Evolutionary conservation across 2,888 invertebrate species (phyloP), one percentile per base, ranked within the genome.

Genomic region (Dusona sp.): DNA sequence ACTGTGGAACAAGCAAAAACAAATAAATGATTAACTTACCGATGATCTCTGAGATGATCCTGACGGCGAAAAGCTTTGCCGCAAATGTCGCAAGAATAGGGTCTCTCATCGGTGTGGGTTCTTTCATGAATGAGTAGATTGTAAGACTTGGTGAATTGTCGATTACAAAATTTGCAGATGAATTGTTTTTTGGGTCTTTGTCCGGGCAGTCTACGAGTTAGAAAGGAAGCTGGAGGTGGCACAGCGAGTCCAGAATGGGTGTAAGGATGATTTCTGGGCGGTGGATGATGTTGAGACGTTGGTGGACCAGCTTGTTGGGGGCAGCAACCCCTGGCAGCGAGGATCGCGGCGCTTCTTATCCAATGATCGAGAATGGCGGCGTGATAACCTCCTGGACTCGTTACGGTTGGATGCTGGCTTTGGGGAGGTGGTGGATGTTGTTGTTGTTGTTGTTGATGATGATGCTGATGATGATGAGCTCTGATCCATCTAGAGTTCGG

Each of bases 131-230:
- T 99, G 90, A 99, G 95, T 92, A 99, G 95, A 95, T 99, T 99
- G 95, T 99, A 99, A 42, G 98, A 98, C 95, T 99, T 99, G 88
- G 99, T 99, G 94, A 99, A 99, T 93, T 99, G 98, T 16, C 99
- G 96, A 94, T 98, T 98, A 94, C 99, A 99, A 95, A 98, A 99
- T 95, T 98, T 98, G 95, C 99, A 99, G 93, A 99, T 99, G 95
- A 99, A 99, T 95, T 99, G 99, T 94, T 99, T 99, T 94, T 99
- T 99, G 19, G 99, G 98, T 87, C 99, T 95, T 89, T 97, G 96
- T 36, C 97, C 97, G 16, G 97, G 97, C 33, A 97, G 96, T 89
- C 97, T 95, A 0, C 97, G 96, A 89, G 97, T 96, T 85, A 96
- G 96, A 89, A 97, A 97, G 16, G 95, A 94, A 0, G 93, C 87